Conservation (phyloP, 2,113 vertebrate species). For the Mastomys natalensis region DNA sequence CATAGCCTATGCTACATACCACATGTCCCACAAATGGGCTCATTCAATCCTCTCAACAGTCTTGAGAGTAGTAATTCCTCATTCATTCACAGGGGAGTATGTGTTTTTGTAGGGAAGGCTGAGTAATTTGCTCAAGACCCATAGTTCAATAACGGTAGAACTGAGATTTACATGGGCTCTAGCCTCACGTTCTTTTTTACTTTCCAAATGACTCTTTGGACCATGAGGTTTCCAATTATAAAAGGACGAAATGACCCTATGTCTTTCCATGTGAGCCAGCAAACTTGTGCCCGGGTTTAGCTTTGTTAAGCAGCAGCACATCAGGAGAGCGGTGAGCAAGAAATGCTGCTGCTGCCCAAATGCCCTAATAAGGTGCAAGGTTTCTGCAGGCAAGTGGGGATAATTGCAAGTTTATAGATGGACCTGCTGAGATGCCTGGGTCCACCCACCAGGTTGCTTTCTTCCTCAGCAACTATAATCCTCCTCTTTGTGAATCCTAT, state of each 20-base stretch:
- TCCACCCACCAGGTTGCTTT: not conserved
- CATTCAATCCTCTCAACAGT: not conserved
- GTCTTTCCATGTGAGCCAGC: not conserved
- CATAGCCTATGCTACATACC: not conserved
- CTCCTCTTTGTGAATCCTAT: not conserved
- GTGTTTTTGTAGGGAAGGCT: not conserved
- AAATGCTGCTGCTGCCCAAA: not conserved
- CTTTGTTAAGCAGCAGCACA: not conserved
- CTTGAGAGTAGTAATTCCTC: not conserved
- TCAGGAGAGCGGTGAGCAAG: not conserved
- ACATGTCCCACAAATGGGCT: not conserved
- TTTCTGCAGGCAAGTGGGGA: not conserved
- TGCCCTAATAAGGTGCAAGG: not conserved
- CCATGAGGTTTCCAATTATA: conserved; percentile 1
- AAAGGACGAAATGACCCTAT: not conserved
- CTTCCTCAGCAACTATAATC: not conserved
- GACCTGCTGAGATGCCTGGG: not conserved
- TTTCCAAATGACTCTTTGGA: conserved; percentile 9
- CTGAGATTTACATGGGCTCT: not conserved
- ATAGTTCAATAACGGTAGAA: not conserved
- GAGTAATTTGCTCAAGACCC: not conserved
- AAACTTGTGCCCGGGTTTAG: not conserved
- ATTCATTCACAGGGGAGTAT: not conserved
- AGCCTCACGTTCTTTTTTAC: not conserved
- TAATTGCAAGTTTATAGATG: not conserved